Evolutionary conservation across 1,140 invertebrate species (phyloP).

Genomic region (Hirudo medicinalis): DNA sequence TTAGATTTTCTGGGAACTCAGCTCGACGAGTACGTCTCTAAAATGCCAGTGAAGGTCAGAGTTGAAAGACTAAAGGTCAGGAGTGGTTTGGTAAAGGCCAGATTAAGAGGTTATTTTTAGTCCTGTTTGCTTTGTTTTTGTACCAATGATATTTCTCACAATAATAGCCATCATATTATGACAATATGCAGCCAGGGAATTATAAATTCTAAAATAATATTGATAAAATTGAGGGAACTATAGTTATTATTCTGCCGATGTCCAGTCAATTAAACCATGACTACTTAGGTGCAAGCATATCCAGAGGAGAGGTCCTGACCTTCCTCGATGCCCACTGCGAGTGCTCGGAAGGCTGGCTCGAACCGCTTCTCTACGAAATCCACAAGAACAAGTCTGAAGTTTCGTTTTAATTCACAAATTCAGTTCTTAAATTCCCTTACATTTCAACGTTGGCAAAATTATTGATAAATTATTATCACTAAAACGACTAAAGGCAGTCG

Average conservation of each 20-base stretch:
- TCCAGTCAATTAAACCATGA: too few species aligned
- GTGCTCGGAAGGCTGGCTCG: constrained; percentile 87
- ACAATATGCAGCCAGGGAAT: too few species aligned
- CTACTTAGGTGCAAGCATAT: constrained; percentile 60
- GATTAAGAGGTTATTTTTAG: constrained; percentile 6
- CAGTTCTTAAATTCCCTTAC: background rate
- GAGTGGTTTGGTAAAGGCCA: constrained; percentile 63
- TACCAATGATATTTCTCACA: background rate
- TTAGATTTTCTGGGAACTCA: constrained; percentile 72
- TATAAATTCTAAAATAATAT: too few species aligned
- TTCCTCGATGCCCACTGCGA: constrained; percentile 98
- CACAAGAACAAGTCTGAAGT: constrained; percentile 54
- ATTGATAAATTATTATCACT: too few species aligned
- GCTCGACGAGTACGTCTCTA: constrained; percentile 74
- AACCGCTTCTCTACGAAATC: constrained; percentile 70
- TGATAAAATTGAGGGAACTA: too few species aligned
- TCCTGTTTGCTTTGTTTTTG: background rate
- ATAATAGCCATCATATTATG: background rate
- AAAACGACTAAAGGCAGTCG: too few species aligned
- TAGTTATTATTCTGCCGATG: too few species aligned
- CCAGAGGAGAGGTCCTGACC: constrained; percentile 76
- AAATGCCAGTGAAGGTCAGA: constrained; percentile 58
- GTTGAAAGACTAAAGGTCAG: constrained; percentile 73
- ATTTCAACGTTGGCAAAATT: too few species aligned
- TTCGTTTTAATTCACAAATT: background rate